phyloP scores from a whole-genome alignment of 1,140 invertebrate genomes.

The Caenorhabditis brenneri region DNA sequence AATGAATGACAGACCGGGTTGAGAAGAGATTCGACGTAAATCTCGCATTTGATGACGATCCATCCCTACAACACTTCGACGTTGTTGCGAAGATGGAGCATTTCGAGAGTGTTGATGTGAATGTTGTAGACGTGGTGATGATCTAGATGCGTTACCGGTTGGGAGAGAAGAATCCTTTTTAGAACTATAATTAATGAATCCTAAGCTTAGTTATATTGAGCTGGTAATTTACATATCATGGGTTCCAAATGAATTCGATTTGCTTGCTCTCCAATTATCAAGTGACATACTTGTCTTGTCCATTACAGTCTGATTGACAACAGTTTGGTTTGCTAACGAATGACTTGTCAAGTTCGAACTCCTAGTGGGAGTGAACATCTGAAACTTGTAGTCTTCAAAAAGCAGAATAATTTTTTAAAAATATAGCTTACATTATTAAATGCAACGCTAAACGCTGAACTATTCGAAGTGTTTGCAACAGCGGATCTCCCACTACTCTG shows the following conservation, averaged over 20 bases:
- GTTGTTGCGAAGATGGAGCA: background rate
- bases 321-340: background rate
- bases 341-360: background rate
- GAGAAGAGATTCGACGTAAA: slow-evolving; percentile 20
- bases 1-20: slow-evolving; percentile 29
- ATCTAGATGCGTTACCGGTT: background rate
- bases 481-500: background rate
- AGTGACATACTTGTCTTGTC: slow-evolving; percentile 8
- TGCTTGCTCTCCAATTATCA: background rate
- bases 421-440: slow-evolving; percentile 20
- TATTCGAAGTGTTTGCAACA: background rate
- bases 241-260: background rate
- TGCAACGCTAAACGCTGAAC: background rate
- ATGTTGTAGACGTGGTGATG: background rate
- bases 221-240: background rate
- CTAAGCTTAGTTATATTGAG: background rate
- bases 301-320: background rate
- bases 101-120: background rate
- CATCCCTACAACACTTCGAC: background rate
- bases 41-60: slow-evolving; percentile 7
- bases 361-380: background rate
- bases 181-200: background rate
- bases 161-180: background rate
- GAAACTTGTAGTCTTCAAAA: background rate
- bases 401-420: background rate